Percentiles rank a stretch among this genome's conserved stretches.
Evolutionary conservation across 2,888 invertebrate genomes (phyloP).

Genomic region (Scaeva pyrastri): DNA sequence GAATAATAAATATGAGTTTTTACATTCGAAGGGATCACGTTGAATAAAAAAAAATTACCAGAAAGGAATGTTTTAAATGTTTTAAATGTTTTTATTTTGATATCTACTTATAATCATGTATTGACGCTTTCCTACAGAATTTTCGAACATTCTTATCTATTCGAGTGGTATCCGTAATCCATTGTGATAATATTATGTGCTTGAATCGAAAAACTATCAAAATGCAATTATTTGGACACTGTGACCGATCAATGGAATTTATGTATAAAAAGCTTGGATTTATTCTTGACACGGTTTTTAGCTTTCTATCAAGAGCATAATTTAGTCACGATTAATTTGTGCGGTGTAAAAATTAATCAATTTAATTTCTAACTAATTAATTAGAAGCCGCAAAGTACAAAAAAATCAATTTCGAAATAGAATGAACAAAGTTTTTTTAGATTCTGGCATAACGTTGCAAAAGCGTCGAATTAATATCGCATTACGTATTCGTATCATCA

Average conservation of each 20-base stretch:
- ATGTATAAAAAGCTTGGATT: constrained; percentile 38
- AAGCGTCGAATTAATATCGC: constrained; percentile 52
- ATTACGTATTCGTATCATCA: constrained; percentile 47
- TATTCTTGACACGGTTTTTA: constrained; percentile 22
- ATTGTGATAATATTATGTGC: constrained; percentile 21
- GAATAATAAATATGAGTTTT: neutral
- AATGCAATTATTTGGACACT: constrained; percentile 45
- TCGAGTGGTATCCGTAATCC: constrained; percentile 36
- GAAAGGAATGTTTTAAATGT: no score
- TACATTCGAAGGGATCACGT: neutral
- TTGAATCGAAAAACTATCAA: constrained; percentile 17
- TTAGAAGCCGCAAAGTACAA: neutral
- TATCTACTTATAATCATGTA: neutral
- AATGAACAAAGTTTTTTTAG: constrained; percentile 51
- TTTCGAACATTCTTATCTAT: constrained; percentile 38
- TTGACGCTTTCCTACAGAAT: neutral
- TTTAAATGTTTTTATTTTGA: neutral
- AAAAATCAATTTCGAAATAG: constrained; percentile 22
- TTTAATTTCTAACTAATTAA: neutral
- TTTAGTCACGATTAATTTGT: neutral
- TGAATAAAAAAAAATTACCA: neutral
- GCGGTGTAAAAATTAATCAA: no score
- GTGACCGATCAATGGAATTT: constrained; percentile 10
- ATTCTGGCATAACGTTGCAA: constrained; percentile 46
- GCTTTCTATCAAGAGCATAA: neutral